A percentile compares a stretch with the other conserved stretches of the same genome.
Evolutionary conservation across 2,888 invertebrate species (phyloP).

Genomic region (Falcaria lacertinaria): DNA sequence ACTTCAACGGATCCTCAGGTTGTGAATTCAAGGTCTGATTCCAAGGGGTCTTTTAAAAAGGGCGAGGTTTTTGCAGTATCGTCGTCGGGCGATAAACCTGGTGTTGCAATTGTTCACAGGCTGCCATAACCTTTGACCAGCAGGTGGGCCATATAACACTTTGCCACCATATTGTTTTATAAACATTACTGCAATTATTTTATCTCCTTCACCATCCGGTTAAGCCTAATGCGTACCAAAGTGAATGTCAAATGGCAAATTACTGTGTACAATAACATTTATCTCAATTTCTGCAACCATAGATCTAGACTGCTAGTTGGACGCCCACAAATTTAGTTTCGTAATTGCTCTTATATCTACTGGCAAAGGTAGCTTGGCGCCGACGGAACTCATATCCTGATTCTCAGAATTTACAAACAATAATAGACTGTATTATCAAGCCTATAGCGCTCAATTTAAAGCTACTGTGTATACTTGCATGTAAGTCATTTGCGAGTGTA

Average conservation of each 20-base stretch:
- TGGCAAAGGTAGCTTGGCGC: constrained; percentile 42
- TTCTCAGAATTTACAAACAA: constrained; percentile 10
- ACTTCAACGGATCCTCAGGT: too few species aligned
- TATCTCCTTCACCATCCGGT: too few species aligned
- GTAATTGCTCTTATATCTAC: constrained; percentile 33
- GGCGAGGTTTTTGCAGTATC: too few species aligned
- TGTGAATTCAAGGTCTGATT: too few species aligned
- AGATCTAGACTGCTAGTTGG: constrained; percentile 34
- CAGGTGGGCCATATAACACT: too few species aligned
- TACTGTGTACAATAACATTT: constrained; percentile 27
- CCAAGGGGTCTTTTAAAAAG: too few species aligned
- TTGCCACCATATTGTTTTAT: too few species aligned
- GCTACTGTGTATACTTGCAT: constrained; percentile 9
- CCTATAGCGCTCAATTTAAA: constrained; percentile 11
- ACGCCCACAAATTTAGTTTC: constrained; percentile 45
- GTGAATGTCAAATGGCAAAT: constrained; percentile 19
- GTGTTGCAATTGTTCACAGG: too few species aligned
- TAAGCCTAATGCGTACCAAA: too few species aligned
- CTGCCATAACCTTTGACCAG: too few species aligned
- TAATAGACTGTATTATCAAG: constrained; percentile 20
- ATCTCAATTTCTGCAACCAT: constrained; percentile 30
- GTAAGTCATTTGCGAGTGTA: constrained; percentile 30
- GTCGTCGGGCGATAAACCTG: too few species aligned
- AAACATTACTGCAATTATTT: too few species aligned
- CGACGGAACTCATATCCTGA: constrained; percentile 39